These are phyloP conservation scores for Brachyhypopomus occidentalis DNA, from an alignment of 2,113 vertebrate species.

Conservation along the genomic window DNA sequence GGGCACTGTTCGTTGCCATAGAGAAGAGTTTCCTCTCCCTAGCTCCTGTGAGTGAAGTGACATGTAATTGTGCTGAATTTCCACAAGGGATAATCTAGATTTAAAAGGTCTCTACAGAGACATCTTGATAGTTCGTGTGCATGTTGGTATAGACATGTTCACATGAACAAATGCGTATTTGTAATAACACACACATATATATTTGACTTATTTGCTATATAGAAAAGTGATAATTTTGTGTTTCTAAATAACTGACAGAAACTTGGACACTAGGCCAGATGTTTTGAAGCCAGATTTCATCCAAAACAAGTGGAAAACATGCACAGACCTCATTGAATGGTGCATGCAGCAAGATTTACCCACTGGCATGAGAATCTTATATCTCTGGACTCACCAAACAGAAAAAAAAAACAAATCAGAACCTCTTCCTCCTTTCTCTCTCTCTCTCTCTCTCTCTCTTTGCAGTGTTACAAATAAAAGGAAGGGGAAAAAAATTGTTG, in stretches of 20 bases:
- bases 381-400: not conserved
- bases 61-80: conserved; percentile 32
- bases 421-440: not conserved
- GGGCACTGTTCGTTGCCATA: conserved; percentile 37
- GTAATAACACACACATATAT: not conserved
- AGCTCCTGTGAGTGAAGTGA: conserved; percentile 18
- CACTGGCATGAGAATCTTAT: not conserved
- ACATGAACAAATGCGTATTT: not conserved
- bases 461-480: conserved; percentile 32
- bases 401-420: not conserved
- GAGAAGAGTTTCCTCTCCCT: conserved; percentile 30
- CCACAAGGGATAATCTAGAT: conserved; percentile 15
- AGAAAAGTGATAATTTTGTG: not conserved
- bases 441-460: conserved; percentile 17
- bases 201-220: not conserved
- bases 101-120: not conserved
- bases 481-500: conserved; percentile 36
- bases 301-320: not conserved
- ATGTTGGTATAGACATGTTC: not conserved
- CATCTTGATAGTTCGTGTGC: not conserved
- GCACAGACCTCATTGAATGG: not conserved
- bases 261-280: conserved; percentile 11
- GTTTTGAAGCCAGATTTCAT: conserved; percentile 23
- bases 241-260: conserved; percentile 9
- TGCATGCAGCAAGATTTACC: not conserved